These are phyloP conservation scores for Microctenopoma steveboyesi DNA, from an alignment of 2,797 vertebrate genomes.

Conservation along the genomic window DNA sequence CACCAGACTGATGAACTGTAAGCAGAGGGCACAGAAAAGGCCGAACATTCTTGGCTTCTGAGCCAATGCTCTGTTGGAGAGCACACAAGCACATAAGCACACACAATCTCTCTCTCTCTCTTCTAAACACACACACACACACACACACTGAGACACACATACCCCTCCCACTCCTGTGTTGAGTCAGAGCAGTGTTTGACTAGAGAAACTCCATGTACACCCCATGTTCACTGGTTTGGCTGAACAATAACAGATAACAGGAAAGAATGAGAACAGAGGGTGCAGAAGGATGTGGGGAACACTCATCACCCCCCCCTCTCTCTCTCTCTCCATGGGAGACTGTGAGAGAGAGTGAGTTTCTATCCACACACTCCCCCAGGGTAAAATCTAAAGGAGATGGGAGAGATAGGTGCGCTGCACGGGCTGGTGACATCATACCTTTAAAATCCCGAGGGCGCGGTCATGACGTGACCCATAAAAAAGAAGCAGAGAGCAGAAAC, in stretches of 20 bases:
- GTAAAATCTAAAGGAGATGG: constrained; percentile 17
- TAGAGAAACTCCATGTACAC: constrained; percentile 21
- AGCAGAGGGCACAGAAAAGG: constrained; percentile 60
- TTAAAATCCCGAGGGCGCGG: constrained; percentile 83
- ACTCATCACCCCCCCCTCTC: not conserved
- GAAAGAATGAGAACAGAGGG: constrained; percentile 36
- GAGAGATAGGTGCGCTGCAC: constrained; percentile 20
- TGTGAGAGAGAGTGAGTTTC: not conserved
- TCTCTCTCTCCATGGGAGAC: no score
- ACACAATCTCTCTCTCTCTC: constrained; percentile 1
- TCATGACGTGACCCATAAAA: constrained; percentile 80
- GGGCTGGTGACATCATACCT: constrained; percentile 82
- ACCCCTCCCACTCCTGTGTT: constrained; percentile 1
- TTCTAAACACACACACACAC: constrained; percentile 11
- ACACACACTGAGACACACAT: constrained; percentile 9
- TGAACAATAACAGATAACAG: constrained; percentile 59
- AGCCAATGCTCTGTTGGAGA: constrained; percentile 69
- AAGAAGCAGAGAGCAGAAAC: constrained; percentile 13
- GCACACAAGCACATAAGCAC: constrained; percentile 13
- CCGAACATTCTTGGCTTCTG: constrained; percentile 66
- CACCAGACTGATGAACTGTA: constrained; percentile 58
- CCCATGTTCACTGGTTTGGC: constrained; percentile 18
- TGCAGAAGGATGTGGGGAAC: constrained; percentile 13
- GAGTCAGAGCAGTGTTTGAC: constrained; percentile 42
- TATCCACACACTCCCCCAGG: not conserved